A percentile compares a stretch with the other conserved stretches of the same genome.
Evolutionary conservation across 2,888 invertebrate species (phyloP).

Genomic region (Cheilosia pagana): DNA sequence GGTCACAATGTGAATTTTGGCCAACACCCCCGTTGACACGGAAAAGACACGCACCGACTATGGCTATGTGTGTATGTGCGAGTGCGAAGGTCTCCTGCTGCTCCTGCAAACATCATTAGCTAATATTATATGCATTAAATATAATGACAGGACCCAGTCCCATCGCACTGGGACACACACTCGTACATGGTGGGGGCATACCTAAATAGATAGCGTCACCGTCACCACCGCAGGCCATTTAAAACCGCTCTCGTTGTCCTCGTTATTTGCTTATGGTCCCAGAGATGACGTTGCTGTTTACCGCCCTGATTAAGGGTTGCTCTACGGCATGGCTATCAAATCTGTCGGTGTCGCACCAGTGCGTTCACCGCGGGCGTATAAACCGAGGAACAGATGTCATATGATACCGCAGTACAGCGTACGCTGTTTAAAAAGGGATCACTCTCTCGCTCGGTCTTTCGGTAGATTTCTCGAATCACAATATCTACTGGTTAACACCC

Average conservation of each 20-base stretch:
- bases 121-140: conserved; percentile 84
- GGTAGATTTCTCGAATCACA: conserved; percentile 52
- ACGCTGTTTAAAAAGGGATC: conserved; percentile 52
- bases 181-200: not conserved
- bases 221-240: conserved; percentile 66
- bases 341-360: conserved; percentile 26
- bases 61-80: not conserved
- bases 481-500: conserved; percentile 75
- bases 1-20: conserved; percentile 64
- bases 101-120: conserved; percentile 82
- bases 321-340: conserved; percentile 58
- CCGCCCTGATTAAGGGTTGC: conserved; percentile 70
- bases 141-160: conserved; percentile 79
- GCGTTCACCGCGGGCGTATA: conserved; percentile 1
- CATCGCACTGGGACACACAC: conserved; percentile 11
- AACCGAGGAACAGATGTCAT: conserved; percentile 67
- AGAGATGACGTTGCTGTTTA: conserved; percentile 64
- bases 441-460: conserved; percentile 20
- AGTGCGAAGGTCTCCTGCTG: conserved; percentile 24
- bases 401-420: conserved; percentile 40
- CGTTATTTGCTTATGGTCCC: conserved; percentile 62
- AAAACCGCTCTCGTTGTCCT: conserved; percentile 46
- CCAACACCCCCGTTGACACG: conserved; percentile 2
- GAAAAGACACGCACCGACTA: conserved; percentile 16
- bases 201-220: not conserved